A percentile compares a stretch with the other conserved stretches of the same genome.
These are phyloP conservation scores for Neodiprion lecontei DNA, from an alignment of 1,140 invertebrate species.

Conservation along the genomic window DNA sequence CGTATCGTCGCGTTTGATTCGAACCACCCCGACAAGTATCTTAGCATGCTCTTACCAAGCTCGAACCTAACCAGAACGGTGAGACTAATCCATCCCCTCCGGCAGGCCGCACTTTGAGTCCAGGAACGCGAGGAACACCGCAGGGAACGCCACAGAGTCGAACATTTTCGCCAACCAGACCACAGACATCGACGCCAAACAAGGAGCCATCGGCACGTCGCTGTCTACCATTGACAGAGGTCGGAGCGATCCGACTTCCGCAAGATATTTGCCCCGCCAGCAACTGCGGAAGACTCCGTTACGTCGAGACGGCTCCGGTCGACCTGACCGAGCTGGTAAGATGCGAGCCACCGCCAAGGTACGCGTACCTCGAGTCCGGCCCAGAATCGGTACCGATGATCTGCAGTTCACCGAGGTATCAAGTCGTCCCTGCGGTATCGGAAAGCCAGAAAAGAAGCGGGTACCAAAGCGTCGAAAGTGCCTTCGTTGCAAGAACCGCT, in stretches of 20 bases:
- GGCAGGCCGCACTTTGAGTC: conserved; percentile 37
- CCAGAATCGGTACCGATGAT: conserved; percentile 51
- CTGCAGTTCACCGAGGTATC: conserved; percentile 50
- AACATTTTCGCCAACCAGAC: conserved; percentile 38
- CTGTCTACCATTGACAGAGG: conserved; percentile 52
- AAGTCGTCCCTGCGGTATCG: conserved; percentile 35
- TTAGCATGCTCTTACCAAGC: no score
- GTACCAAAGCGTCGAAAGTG: conserved; percentile 54
- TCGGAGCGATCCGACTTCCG: conserved; percentile 23
- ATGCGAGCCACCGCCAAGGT: conserved; percentile 41
- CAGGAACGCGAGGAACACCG: conserved; percentile 35
- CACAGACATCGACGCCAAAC: conserved; percentile 56
- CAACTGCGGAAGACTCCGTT: conserved; percentile 51
- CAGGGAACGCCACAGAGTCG: conserved; percentile 49
- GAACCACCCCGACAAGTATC: no score
- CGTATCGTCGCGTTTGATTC: no score
- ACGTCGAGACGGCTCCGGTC: conserved; percentile 39
- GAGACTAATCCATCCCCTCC: conserved; percentile 2
- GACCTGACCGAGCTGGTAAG: conserved; percentile 38
- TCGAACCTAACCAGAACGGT: neutral
- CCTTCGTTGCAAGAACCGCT: conserved; percentile 58
- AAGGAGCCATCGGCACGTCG: conserved; percentile 57
- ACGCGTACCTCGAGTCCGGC: conserved; percentile 40
- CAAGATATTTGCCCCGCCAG: conserved; percentile 43
- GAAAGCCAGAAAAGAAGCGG: conserved; percentile 39